phyloP scores from a whole-genome alignment of 2,113 vertebrate genomes.

The Melanocharis versteri region DNA sequence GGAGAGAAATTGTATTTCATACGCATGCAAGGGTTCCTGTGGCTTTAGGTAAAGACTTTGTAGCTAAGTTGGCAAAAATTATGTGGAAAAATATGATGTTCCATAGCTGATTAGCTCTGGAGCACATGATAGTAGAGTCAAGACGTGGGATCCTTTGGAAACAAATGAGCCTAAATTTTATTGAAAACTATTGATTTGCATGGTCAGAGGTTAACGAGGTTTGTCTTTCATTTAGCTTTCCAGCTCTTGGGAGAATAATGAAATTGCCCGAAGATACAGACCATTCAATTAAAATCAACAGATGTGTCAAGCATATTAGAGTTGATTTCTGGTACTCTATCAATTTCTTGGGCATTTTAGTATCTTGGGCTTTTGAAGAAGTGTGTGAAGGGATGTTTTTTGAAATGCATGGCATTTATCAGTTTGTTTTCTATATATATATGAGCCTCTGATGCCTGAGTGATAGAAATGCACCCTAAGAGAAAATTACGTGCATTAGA shows the following conservation, averaged over 20 bases:
- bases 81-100: background rate
- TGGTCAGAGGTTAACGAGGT: slow-evolving; percentile 80
- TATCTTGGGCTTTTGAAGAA: slow-evolving; percentile 12
- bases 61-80: background rate
- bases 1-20: background rate
- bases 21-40: background rate
- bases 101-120: background rate
- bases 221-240: slow-evolving; percentile 63
- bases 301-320: background rate
- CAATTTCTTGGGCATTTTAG: background rate
- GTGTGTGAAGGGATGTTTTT: background rate
- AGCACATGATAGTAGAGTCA: background rate
- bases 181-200: slow-evolving; percentile 81
- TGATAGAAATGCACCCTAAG: slow-evolving; percentile 10
- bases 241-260: slow-evolving; percentile 56
- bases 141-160: slow-evolving; percentile 71
- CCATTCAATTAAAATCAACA: slow-evolving; percentile 67
- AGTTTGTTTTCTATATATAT: background rate
- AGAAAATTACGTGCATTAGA: slow-evolving; percentile 1
- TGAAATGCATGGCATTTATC: background rate
- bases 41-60: background rate
- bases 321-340: background rate
- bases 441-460: background rate
- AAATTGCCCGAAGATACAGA: slow-evolving; percentile 58
- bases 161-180: slow-evolving; percentile 82